Percentiles rank a stretch among this genome's conserved stretches.
phyloP scores from a whole-genome alignment of 2,797 vertebrate genomes.

The Ispidina lecontei region DNA sequence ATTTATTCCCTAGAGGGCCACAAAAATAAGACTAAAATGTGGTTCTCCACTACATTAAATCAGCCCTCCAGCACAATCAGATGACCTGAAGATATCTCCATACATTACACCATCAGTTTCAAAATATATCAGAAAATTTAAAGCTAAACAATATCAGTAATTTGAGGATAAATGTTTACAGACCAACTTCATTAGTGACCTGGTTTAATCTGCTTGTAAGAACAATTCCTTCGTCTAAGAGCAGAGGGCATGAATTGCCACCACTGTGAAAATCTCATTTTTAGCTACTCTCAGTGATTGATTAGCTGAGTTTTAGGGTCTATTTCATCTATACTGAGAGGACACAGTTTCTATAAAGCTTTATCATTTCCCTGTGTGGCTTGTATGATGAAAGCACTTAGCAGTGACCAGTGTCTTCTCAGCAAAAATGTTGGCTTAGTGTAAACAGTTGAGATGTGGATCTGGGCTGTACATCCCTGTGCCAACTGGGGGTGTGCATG shows the following conservation, averaged over 20 bases:
- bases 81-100: not conserved
- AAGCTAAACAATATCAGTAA: not conserved
- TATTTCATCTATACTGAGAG: conserved; percentile 16
- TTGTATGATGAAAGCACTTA: not conserved
- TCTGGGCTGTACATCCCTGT: not conserved
- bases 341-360: not conserved
- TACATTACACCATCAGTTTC: not conserved
- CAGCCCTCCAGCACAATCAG: not conserved
- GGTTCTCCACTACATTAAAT: not conserved
- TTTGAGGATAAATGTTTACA: not conserved
- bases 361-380: not conserved
- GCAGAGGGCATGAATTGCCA: not conserved
- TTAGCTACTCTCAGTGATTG: not conserved
- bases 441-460: not conserved
- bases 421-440: not conserved
- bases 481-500: not conserved
- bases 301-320: not conserved
- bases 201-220: not conserved
- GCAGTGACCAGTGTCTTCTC: not conserved
- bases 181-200: not conserved
- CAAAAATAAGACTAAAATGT: not conserved
- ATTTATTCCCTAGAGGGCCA: not conserved
- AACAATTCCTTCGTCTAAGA: not conserved
- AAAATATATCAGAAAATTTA: not conserved
- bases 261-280: not conserved